Percentiles rank a stretch among this genome's conserved stretches.
Evolutionary conservation across 2,888 invertebrate species (phyloP).

Genomic region (Ochropacha duplaris): DNA sequence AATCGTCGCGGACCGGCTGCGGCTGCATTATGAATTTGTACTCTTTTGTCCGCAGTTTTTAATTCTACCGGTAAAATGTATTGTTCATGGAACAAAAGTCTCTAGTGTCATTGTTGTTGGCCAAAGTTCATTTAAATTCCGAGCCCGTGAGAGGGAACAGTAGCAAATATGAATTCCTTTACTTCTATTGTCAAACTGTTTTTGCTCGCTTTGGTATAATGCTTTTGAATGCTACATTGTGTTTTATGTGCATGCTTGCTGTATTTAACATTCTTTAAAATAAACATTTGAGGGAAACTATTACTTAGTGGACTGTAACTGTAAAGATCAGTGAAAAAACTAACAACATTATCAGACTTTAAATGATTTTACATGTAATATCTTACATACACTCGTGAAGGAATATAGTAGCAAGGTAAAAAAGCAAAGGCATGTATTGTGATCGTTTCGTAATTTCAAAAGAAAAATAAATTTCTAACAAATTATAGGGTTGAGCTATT

Average conservation of each 20-base stretch:
- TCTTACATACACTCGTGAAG: too few species aligned
- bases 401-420: too few species aligned
- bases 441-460: background rate
- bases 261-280: slow-evolving; percentile 22
- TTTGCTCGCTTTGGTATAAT: slow-evolving; percentile 69
- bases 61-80: slow-evolving; percentile 81
- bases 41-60: slow-evolving; percentile 79
- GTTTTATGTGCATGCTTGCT: slow-evolving; percentile 39
- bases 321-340: background rate
- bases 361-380: too few species aligned
- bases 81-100: slow-evolving; percentile 80
- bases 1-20: slow-evolving; percentile 53
- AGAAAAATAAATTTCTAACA: background rate
- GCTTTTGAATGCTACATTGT: slow-evolving; percentile 67
- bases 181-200: slow-evolving; percentile 76
- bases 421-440: too few species aligned
- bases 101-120: slow-evolving; percentile 80
- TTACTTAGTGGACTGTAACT: background rate
- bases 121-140: slow-evolving; percentile 82
- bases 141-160: slow-evolving; percentile 77
- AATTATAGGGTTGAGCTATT: background rate
- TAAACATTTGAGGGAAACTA: slow-evolving; percentile 8
- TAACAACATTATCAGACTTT: too few species aligned
- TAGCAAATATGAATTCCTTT: slow-evolving; percentile 81
- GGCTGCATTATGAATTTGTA: slow-evolving; percentile 80